These are phyloP conservation scores for Peromyscus polionotus DNA, from an alignment of 2,113 vertebrate species.

Conservation along the genomic window DNA sequence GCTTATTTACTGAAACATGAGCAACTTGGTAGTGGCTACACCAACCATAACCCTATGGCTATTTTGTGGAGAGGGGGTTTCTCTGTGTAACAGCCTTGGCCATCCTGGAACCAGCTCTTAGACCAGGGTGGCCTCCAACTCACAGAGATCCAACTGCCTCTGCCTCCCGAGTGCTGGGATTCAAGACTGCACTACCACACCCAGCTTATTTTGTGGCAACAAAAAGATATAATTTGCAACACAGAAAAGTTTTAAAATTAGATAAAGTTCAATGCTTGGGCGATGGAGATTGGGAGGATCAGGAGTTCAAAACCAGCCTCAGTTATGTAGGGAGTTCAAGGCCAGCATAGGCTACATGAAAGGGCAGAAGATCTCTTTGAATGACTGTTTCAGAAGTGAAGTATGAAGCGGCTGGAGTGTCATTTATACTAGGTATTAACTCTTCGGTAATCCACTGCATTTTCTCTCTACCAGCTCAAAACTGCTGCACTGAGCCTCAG, in stretches of 20 bases:
- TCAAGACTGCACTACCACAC: background rate
- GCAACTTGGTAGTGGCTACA: background rate
- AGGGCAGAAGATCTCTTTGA: background rate
- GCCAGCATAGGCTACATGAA: background rate
- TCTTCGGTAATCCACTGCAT: background rate
- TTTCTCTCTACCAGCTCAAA: background rate
- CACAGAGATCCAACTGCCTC: background rate
- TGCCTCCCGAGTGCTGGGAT: background rate
- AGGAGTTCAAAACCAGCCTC: background rate
- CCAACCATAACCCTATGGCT: background rate
- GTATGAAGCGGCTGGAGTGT: background rate
- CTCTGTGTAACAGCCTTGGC: background rate
- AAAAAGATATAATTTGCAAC: background rate
- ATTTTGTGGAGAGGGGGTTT: background rate
- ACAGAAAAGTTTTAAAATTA: background rate
- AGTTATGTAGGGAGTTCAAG: background rate
- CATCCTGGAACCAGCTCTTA: background rate
- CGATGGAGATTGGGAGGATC: background rate
- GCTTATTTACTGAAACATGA: background rate
- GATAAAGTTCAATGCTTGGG: background rate
- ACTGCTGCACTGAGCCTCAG: background rate
- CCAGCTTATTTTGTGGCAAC: background rate
- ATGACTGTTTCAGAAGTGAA: conserved; percentile 35
- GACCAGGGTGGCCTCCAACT: background rate
- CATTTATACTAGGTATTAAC: background rate